Evolutionary conservation across 2,113 vertebrate species (phyloP), one percentile per base, ranked within the genome.

Genomic region (Psilopsiagon aymara): DNA sequence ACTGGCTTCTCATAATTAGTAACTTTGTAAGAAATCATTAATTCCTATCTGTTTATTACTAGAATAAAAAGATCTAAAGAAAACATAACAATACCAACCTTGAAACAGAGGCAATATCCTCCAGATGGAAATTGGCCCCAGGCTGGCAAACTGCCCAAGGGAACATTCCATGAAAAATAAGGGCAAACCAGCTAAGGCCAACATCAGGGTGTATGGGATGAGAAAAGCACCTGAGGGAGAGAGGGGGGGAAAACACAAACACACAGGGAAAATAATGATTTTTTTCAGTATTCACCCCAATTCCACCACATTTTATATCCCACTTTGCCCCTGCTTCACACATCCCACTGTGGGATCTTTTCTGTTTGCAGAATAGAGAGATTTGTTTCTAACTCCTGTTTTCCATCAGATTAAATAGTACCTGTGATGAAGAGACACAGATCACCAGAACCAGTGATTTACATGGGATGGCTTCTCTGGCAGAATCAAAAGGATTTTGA

Each of bases 131-230:
- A 99, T 94, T 25, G 99, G 99, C 33, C 99, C 99, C 95, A 98
- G 98, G 90, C 99, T 99, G 97, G 99, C 98, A 98, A 99, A 99
- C 86, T 99, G 99, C 44, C 99, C 99, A 3, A 99, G 79, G 41
- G 99, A 99, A 74, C 99, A 99, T 91, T 99, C 99, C 96, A 99
- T 73, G 95, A 99, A 99, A 98, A 99, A 99, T 51, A 99, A 93
- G 10, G 99, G 99, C 31, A 99, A 97, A 11, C 99, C 99, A 84
- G 98, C 97, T 55, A 99, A 91, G 1, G 98, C 98, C 96, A 99
- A n/a, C 99, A 99, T 99, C 87, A 98, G 31, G 15, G 98, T 86
- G 67, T 99, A 99, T 1, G 99, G 99, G 78, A 99, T 99, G 44
- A 99, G 98, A 94, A 99, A 99, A 62, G 99, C 99, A 92, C 99